Base-by-base conservation (phyloP, 2,113 vertebrate species). In the Ceyx cyanopectus region DNA sequence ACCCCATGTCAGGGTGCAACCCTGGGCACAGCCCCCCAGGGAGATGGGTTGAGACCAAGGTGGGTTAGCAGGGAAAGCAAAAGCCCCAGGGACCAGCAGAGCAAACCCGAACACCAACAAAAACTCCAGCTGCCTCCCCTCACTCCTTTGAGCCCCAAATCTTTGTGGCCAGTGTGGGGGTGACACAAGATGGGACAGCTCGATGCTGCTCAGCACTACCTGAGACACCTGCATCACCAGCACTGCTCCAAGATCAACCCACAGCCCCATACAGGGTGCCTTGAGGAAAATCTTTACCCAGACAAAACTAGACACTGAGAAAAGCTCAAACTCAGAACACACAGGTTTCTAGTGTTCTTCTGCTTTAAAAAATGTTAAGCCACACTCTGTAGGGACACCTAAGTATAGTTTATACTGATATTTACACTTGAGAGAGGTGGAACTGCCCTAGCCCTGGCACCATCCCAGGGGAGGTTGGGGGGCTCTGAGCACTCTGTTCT, bases 151-250 rank as follows among this genome's bases (percentile, higher is more conserved):
- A 7, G 8, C 16, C 37, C 13, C 13, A 14, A 12, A n/a, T 43
- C 13, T 13, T 4, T 7, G 9, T 2, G 16, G 60, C 60, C 17
- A 15, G 6, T 40, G 58, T 24, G 32, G 58, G 57, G 22, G 24
- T 27, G 24, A 62, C 19, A 32, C 32, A 32, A 32, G 32, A 32
- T 32, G 7, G 57, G 48, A 15, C 18, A 56, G 18, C 2, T 2
- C 0, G 5, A 45, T 37, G 24, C 27, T 26, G 54, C 63, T 53
- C 37, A 34, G 27, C 65, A 7, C 12, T 2, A 18, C n/a, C 43
- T 2, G 2, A 16, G 40, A 12, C 6, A n/a, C 2, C 2, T 6
- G 22, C 2, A 40, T 48, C 2, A 16, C 1, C n/a, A 57, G 7
- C 54, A n/a, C 56, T 12, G 20, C 19, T 22, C 11, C n/a, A 12